A percentile compares a stretch with the other conserved stretches of the same genome.
phyloP scores from a whole-genome alignment of 1,140 invertebrate genomes.

The Leptoteleia sp. region DNA sequence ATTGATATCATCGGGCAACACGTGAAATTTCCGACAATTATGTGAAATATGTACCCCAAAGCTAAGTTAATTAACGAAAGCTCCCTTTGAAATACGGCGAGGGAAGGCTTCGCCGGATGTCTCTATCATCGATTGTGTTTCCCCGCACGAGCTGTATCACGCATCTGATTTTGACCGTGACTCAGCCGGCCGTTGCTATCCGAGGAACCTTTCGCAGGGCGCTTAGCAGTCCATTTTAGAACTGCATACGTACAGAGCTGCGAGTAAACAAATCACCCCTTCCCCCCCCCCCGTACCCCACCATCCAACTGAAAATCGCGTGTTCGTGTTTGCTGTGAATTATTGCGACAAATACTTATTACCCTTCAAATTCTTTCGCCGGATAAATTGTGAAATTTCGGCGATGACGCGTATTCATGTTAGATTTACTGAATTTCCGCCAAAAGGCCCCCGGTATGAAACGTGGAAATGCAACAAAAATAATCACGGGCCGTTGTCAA shows the following conservation, averaged over 20 bases:
- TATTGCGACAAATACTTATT: slow-evolving; percentile 24
- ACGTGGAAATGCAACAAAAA: no score
- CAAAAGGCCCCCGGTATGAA: no score
- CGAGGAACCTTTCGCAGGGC: slow-evolving; percentile 43
- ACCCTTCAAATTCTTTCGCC: neutral
- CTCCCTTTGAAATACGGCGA: slow-evolving; percentile 58
- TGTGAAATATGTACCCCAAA: slow-evolving; percentile 64
- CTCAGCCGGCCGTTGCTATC: slow-evolving; percentile 70
- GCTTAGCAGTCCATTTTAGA: slow-evolving; percentile 40
- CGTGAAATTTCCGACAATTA: slow-evolving; percentile 67
- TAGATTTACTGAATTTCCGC: no score
- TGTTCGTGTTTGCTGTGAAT: slow-evolving; percentile 26
- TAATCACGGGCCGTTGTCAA: no score
- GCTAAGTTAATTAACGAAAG: slow-evolving; percentile 72
- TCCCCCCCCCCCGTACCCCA: no score
- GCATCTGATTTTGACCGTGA: slow-evolving; percentile 77
- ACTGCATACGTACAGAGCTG: slow-evolving; percentile 20
- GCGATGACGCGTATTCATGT: no score
- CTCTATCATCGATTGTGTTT: slow-evolving; percentile 75
- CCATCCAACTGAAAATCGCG: no score
- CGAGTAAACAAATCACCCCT: slow-evolving; percentile 17
- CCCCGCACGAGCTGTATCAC: slow-evolving; percentile 60
- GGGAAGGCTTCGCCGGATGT: slow-evolving; percentile 73
- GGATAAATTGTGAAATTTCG: neutral
- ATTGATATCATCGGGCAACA: slow-evolving; percentile 60